Evolutionary conservation across 2,888 invertebrate species (phyloP).

Genomic region (Atethmia centrago): DNA sequence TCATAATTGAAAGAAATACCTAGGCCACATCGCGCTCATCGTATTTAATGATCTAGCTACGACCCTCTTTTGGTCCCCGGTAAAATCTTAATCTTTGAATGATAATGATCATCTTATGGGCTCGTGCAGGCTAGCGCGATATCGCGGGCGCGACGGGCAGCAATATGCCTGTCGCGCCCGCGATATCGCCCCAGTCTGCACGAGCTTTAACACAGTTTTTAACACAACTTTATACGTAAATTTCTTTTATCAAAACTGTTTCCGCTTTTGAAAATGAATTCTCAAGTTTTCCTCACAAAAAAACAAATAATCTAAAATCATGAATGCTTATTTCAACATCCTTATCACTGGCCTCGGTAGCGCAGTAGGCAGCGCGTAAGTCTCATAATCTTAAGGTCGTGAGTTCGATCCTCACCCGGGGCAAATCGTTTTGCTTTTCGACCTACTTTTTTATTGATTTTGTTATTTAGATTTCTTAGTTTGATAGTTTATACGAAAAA

Average conservation of each 20-base stretch:
- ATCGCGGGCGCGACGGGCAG: too few species aligned
- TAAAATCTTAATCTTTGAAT: neutral
- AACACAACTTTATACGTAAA: neutral
- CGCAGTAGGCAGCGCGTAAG: conserved; percentile 97
- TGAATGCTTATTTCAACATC: neutral
- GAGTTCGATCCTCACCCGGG: conserved; percentile 98
- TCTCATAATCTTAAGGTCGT: conserved; percentile 98
- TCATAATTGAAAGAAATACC: neutral
- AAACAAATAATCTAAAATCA: neutral
- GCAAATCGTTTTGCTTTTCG: conserved; percentile 83
- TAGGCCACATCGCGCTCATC: neutral
- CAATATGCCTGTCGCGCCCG: too few species aligned
- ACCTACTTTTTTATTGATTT: conserved; percentile 23
- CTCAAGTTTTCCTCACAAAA: neutral
- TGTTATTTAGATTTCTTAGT: neutral
- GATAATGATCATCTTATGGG: neutral
- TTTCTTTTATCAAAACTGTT: neutral
- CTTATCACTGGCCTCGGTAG: conserved; percentile 92
- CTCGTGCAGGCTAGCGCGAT: too few species aligned
- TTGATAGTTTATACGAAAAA: neutral
- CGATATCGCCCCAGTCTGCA: too few species aligned
- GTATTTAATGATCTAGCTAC: neutral
- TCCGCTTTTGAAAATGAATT: neutral
- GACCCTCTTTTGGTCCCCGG: neutral
- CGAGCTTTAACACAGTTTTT: too few species aligned